phyloP scores from a whole-genome alignment of 2,797 vertebrate species.

The Decapterus maruadsi region DNA sequence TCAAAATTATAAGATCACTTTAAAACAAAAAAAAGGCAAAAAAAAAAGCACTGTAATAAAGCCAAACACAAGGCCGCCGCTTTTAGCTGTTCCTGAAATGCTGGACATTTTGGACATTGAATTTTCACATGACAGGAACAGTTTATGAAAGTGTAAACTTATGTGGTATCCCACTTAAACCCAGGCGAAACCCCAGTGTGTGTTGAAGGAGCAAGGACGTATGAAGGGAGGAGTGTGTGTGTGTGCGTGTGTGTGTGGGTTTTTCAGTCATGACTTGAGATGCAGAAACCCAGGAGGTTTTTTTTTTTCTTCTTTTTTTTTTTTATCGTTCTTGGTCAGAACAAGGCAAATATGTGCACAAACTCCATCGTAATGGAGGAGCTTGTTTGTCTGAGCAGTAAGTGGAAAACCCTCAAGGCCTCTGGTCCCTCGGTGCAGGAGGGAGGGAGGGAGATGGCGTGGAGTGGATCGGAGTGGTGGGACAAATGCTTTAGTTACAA shows the following conservation, averaged over 20 bases:
- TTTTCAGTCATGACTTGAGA: slow-evolving; percentile 37
- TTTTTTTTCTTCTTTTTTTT: too few relatives aligned
- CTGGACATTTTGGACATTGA: slow-evolving; percentile 46
- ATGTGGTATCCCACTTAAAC: slow-evolving; percentile 60
- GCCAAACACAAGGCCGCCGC: slow-evolving; percentile 64
- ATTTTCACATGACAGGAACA: slow-evolving; percentile 59
- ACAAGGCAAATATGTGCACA: slow-evolving; percentile 79
- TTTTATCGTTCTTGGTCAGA: slow-evolving; percentile 60
- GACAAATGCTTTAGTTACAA: slow-evolving; percentile 34
- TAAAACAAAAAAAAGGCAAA: slow-evolving; percentile 21
- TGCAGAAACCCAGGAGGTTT: slow-evolving; percentile 44
- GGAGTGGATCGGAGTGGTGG: slow-evolving; percentile 25
- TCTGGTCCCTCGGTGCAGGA: slow-evolving; percentile 32
- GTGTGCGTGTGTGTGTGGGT: neutral
- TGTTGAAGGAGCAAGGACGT: slow-evolving; percentile 37
- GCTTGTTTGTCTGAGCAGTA: slow-evolving; percentile 79
- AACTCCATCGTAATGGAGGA: slow-evolving; percentile 68
- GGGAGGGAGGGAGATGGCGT: slow-evolving; percentile 39
- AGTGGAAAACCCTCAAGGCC: slow-evolving; percentile 62
- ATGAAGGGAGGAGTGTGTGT: slow-evolving; percentile 15
- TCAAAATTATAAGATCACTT: slow-evolving; percentile 34
- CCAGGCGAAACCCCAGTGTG: slow-evolving; percentile 55
- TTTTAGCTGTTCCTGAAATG: slow-evolving; percentile 69
- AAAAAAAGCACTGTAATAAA: slow-evolving; percentile 42
- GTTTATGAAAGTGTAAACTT: slow-evolving; percentile 66